A percentile compares a stretch with the other conserved stretches of the same genome.
phyloP scores from a whole-genome alignment of 2,888 invertebrate species.

The Zygothrica quintamaculata region DNA sequence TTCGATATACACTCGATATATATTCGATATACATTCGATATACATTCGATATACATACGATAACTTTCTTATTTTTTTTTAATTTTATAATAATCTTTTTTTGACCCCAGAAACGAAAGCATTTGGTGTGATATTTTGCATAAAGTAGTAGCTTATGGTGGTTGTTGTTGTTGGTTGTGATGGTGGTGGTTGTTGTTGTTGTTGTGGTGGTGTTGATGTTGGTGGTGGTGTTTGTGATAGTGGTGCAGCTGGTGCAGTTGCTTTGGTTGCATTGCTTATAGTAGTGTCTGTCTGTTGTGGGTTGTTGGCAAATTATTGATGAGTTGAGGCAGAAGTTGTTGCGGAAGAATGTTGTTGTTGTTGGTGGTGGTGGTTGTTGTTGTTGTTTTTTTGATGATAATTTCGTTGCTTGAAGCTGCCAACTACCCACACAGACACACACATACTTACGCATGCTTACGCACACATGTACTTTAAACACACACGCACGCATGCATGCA shows the following conservation, averaged over 20 bases:
- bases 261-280: conserved; percentile 20
- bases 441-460: background rate
- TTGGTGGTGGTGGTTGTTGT: conserved; percentile 25
- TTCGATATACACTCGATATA: too few species aligned
- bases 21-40: too few species aligned
- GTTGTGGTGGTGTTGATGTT: conserved; percentile 17
- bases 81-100: conserved; percentile 1
- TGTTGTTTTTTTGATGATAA: conserved; percentile 10
- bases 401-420: conserved; percentile 17
- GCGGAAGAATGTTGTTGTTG: conserved; percentile 49
- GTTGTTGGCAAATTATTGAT: conserved; percentile 46
- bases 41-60: background rate
- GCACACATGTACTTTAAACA: background rate
- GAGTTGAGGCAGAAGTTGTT: conserved; percentile 60
- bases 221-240: conserved; percentile 14
- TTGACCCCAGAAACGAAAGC: conserved; percentile 22
- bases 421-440: background rate
- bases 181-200: conserved; percentile 11
- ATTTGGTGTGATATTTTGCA: conserved; percentile 12
- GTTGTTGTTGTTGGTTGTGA: conserved; percentile 21
- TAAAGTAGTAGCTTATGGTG: conserved; percentile 30
- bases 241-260: conserved; percentile 7
- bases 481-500: background rate
- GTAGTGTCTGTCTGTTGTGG: conserved; percentile 27
- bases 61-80: background rate